Percentiles rank a stretch among this genome's conserved stretches.
These are phyloP conservation scores for Amblyornis subalaris DNA, from an alignment of 2,113 vertebrate species.

Conservation along the genomic window DNA sequence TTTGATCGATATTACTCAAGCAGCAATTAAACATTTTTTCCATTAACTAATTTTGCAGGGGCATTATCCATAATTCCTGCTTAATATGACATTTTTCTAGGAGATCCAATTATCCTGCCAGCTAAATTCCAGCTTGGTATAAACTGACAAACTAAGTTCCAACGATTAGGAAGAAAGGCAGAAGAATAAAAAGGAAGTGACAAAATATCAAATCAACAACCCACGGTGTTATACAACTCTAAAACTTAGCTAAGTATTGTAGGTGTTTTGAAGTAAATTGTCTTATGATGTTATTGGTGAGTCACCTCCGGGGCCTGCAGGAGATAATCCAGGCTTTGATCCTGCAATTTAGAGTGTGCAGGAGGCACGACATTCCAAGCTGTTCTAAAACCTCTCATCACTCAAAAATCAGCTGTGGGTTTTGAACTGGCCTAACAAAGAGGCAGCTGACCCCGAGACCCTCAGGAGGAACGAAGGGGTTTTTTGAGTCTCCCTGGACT, in stretches of 20 bases:
- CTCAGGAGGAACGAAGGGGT: background rate
- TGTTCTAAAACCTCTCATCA: background rate
- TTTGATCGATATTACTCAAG: slow-evolving; percentile 25
- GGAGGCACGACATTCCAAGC: background rate
- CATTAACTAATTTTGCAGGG: slow-evolving; percentile 35
- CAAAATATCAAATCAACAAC: slow-evolving; percentile 60
- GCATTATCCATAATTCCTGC: slow-evolving; percentile 29
- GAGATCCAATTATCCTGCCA: slow-evolving; percentile 51
- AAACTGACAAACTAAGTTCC: slow-evolving; percentile 52
- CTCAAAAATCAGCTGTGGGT: accelerated
- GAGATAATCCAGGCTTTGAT: slow-evolving; percentile 39
- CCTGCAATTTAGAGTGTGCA: background rate
- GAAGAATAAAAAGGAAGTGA: slow-evolving; percentile 51
- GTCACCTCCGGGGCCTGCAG: slow-evolving; percentile 12
- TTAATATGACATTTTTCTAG: slow-evolving; percentile 41
- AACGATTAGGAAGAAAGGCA: slow-evolving; percentile 20
- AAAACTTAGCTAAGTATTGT: slow-evolving; percentile 52
- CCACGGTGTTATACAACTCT: slow-evolving; percentile 54
- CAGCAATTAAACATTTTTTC: slow-evolving; percentile 41
- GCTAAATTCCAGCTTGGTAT: slow-evolving; percentile 48
- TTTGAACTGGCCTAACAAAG: background rate
- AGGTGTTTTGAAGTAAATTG: slow-evolving; percentile 58
- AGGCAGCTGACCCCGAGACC: background rate
- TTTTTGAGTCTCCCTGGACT: background rate
- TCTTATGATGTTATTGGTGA: slow-evolving; percentile 46